phyloP scores from a whole-genome alignment of 2,113 vertebrate genomes.

The Daubentonia madagascariensis region DNA sequence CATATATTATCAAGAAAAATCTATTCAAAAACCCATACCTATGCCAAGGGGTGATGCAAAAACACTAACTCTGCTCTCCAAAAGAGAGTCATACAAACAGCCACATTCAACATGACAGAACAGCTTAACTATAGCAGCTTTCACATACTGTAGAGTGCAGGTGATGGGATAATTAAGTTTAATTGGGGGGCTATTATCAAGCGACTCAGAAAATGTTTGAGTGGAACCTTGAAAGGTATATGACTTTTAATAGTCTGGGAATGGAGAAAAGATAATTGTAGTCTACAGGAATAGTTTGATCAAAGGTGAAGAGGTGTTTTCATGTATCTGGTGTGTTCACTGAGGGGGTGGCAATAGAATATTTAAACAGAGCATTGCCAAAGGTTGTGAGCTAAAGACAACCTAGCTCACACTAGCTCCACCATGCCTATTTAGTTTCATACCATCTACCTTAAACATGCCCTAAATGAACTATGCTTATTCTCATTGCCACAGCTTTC shows the following conservation, averaged over 20 bases:
- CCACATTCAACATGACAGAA: not conserved
- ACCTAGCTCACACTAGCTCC: not conserved
- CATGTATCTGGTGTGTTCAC: not conserved
- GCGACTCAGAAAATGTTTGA: not conserved
- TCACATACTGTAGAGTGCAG: not conserved
- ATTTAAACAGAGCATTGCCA: not conserved
- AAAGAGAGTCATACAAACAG: not conserved
- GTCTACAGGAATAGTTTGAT: not conserved
- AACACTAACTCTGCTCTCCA: not conserved
- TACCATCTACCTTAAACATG: not conserved
- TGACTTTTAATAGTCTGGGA: not conserved
- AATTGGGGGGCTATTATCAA: constrained; percentile 7
- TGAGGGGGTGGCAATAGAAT: not conserved
- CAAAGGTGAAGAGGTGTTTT: not conserved
- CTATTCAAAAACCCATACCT: not conserved
- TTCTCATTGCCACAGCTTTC: not conserved
- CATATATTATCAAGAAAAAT: not conserved
- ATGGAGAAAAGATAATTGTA: constrained; percentile 18
- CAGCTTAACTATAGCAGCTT: not conserved
- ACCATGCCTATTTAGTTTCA: not conserved
- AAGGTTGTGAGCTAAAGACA: not conserved
- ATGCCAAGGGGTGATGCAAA: not conserved
- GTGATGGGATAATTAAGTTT: constrained; percentile 30
- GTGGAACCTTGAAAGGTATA: not conserved
- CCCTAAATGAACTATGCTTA: not conserved